Evolutionary conservation across 1,140 invertebrate species (phyloP), one percentile per base, ranked within the genome.

Genomic region (Musca domestica): DNA sequence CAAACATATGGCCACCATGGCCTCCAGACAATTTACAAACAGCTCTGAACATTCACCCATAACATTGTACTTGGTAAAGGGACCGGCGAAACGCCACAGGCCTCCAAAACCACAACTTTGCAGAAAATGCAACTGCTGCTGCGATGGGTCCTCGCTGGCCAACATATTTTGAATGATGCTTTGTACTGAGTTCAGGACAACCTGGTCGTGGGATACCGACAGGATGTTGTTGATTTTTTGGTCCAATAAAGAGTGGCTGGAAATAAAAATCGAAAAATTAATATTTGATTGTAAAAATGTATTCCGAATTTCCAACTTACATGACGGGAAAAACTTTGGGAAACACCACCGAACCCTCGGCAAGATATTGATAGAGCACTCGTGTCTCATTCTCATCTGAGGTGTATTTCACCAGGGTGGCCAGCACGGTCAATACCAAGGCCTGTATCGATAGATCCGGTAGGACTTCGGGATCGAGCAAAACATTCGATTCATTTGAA

Each of bases 81-180:
- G 95, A 41, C 95, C 96, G 49, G 95, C 95, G 85, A 99, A 99
- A 77, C 96, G 87, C 96, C 96, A 98, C 5, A 98, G 86, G 0
- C 96, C 96, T 27, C 95, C 95, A 84, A 98, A 98, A 0, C 96
- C 96, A 81, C 95, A 96, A 77, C 94, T 96, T 84, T 98, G 96
- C 74, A 98, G 87, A 80, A 96, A 97, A 84, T 96, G 94, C 41
- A 96, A 83, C 74, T 96, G 94, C 73, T 97, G 95, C 74, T 95
- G 93, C 68, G 90, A 94, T 7, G 94, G 90, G 81, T 98, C 95
- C 77, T 97, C 95, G 74, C 91, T 95, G 5, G 94, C 92, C 74
- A 98, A 93, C 95, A 98, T 98, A 81, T 98, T 98, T 81, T 89
- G 83, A 77, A 98, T 98, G 52, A 98, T 98, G 74, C 89, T 92